phyloP scores from a whole-genome alignment of 2,888 invertebrate species.

The Pristionchus mayeri region DNA sequence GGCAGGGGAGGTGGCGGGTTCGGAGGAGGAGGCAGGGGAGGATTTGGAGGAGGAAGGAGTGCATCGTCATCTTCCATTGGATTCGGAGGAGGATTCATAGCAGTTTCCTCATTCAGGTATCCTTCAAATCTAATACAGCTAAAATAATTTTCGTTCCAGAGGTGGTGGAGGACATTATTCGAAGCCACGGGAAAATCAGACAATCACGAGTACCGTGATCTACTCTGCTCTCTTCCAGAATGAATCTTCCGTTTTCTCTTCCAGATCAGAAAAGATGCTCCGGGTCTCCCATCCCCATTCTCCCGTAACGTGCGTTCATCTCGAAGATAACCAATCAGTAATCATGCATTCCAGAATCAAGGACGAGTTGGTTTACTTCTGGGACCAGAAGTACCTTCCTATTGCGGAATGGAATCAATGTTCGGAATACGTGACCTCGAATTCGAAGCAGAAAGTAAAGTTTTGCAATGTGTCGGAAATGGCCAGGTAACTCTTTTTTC shows the following conservation, averaged over 20 bases:
- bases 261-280: not conserved
- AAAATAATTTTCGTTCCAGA: not conserved
- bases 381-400: slow-evolving; percentile 2
- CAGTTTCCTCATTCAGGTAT: not conserved
- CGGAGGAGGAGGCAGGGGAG: not conserved
- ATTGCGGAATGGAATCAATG: not conserved
- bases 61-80: not conserved
- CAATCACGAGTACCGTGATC: not conserved
- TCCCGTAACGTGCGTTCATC: not conserved
- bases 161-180: not conserved
- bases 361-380: not conserved
- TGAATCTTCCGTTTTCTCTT: not conserved
- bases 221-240: not conserved
- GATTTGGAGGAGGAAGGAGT: not conserved
- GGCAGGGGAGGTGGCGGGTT: not conserved
- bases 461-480: not conserved
- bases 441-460: not conserved
- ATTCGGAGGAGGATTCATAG: not conserved
- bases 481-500: not conserved
- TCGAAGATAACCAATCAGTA: not conserved
- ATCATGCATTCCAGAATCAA: not conserved
- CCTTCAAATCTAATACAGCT: not conserved
- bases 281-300: not conserved
- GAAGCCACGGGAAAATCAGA: not conserved
- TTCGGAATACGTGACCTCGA: not conserved